Base-by-base conservation (phyloP, 2,888 invertebrate species). In the Phyllotreta striolata region DNA sequence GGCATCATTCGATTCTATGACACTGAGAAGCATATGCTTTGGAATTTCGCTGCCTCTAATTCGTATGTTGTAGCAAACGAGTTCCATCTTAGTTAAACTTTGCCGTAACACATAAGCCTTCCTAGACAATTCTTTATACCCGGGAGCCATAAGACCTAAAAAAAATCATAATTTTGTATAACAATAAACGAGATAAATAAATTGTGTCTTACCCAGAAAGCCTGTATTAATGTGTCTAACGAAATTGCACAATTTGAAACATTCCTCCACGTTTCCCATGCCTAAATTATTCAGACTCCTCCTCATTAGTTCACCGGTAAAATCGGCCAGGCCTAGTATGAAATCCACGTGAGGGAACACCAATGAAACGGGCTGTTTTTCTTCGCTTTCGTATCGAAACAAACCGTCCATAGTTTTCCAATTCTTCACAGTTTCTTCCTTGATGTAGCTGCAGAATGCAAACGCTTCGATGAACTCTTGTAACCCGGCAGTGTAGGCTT, bases 221-320 rank as follows among this genome's bases (percentile, higher is more conserved):
- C 88, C 88, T 51, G 85, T 85, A 71, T 87, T 87, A 74, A 90
- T 84, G 39, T 86, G 80, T 73, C 90, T 87, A n/a, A 95, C 85
- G 71, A 90, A 87, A 63, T 86, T 85, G 75, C 92, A 92, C 0
- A 88, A 86, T 59, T 87, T 84, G 75, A 87, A 88, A 77, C 93
- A 93, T 49, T 87, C 88, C 1, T 86, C 85, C 9, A 88, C 86
- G 69, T 93, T 89, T 0, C 93, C 93, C 64, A 86, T 86, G 0
- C 91, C 89, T 61, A 95, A 85, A 72, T 90, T 90, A 77, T 91
- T 93, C 6, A 96, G 92, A 58, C 94, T 93, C 71, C 90, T 87
- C 55, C 96, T 85, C 96, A 96, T 96, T 46, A 96, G 79, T 80
- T 96, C 96, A 0, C 96, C 96, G 0, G 93, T 94, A 35, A 95